Base-by-base conservation (phyloP, 1,140 invertebrate genomes). In the Leptinotarsa lineolata region DNA sequence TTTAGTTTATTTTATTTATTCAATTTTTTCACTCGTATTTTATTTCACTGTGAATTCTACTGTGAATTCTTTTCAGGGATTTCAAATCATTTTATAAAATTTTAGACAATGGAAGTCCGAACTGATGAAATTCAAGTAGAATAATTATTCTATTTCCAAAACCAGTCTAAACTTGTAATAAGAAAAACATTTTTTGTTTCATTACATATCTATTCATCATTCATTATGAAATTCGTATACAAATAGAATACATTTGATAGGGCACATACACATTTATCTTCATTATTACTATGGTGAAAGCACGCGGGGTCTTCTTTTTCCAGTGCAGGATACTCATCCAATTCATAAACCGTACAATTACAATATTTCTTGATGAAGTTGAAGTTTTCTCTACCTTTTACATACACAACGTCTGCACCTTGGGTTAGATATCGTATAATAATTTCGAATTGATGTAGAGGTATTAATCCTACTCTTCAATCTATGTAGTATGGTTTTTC, bases 291-390 rank as follows among this genome's bases (percentile, higher is more conserved):
- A 21, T 60, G 59, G n/a, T 60, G n/a, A 60, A 60, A 60, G 21
- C 59, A 60, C 59, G 6, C n/a, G 5, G 59, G 59, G 6, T 18
- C 59, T 60, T 21, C 59, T n/a, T 11, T 60, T 60, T 60, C n/a
- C 59, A 60, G n/a, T 60, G 59, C 4, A 18, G 59, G 59, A 60
- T 60, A n/a, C n/a, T 60, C 59, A 21, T 60, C 20, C 59, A 60
- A 60, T 60, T 60, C 59, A 60, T 60, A 21, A 18, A 60, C 59
- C 20, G n/a, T 11, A 60, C 59, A 60, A n/a, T n/a, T 60, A 21
- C 59, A 60, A 60, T 60, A 60, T 60, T 60, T 60, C 59, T 60
- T 60, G 6, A n/a, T 60, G 59, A 60, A 60, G 59, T 60, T 60
- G 59, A 60, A 60, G n/a, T 60, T 11, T 60, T 60, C n/a, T n/a